Conservation (phyloP, 2,113 vertebrate species). For the Colaptes auratus region DNA sequence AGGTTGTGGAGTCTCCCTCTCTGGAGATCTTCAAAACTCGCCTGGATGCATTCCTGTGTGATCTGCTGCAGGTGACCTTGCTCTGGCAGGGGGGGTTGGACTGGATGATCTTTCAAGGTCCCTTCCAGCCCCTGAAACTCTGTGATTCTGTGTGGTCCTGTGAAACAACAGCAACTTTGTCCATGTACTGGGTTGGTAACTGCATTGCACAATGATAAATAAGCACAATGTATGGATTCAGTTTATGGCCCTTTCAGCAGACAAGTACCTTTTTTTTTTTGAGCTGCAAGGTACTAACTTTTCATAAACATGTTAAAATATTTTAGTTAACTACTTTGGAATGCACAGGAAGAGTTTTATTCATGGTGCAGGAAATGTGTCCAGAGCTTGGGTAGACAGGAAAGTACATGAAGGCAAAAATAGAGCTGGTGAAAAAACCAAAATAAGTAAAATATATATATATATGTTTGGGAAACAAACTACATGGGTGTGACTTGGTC, state of each 20-base stretch:
- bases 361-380: not conserved
- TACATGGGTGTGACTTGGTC: not conserved
- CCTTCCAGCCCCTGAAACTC: too few species aligned
- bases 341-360: not conserved
- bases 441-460: not conserved
- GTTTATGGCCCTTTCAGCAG: not conserved
- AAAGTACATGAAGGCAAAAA: not conserved
- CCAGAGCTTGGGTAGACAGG: not conserved
- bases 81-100: too few species aligned
- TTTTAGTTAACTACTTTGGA: not conserved
- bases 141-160: too few species aligned
- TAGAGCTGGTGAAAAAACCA: not conserved
- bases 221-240: too few species aligned
- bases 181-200: not conserved
- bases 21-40: too few species aligned
- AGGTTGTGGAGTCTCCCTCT: too few species aligned
- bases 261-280: not conserved
- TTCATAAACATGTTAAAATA: not conserved
- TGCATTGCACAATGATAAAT: not conserved
- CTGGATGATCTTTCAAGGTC: too few species aligned
- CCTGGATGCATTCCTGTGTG: too few species aligned
- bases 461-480: not conserved
- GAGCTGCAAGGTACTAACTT: not conserved
- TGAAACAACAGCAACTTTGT: rapidly evolving
- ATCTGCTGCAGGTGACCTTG: too few species aligned